Evolutionary conservation across 2,888 invertebrate species (phyloP), one percentile per base, ranked within the genome.

Genomic region (Colletes collaris): DNA sequence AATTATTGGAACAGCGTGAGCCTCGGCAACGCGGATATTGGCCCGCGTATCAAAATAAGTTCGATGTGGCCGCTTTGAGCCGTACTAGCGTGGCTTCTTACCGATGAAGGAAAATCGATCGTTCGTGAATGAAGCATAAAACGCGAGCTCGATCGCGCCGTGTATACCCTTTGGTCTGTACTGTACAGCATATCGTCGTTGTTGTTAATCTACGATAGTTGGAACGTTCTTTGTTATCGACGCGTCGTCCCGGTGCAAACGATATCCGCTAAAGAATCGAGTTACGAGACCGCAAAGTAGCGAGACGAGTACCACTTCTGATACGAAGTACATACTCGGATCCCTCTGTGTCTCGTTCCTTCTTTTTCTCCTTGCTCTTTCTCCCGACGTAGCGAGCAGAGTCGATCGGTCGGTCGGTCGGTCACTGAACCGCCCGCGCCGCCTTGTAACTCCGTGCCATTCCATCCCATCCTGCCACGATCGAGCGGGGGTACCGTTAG

Each of bases 351-450:
- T 71, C 53, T 64, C 49, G 44, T 62, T 52, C 62, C 68, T 55
- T 49, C 74, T 56, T 70, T 72, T 71, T 64, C 76, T 66, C 68
- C 68, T 78, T 69, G 65, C 81, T 81, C 78, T 80, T 69, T 82
- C 83, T 84, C 81, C 59, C 65, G 78, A 67, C 82, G 56, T 58
- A 59, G 83, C 74, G 66, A 66, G 69, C 66, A 80, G 27, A 27
- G 76, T 87, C 79, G 81, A 81, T 91, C 89, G 90, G 88, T 90
- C 88, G 88, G 89, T 90, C 90, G 90, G 90, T 91, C 91, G 91
- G 91, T 91, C 91, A 91, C 89, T 91, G 91, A 91, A 91, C 91
- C 91, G 91, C 87, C 83, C 89, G 89, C 90, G 89, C 82, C 80
- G 85, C 79, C 88, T 88, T 88, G 87, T 87, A 88, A 82, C 88